phyloP scores from a whole-genome alignment of 2,888 invertebrate genomes.

The Cosmia trapezina region DNA sequence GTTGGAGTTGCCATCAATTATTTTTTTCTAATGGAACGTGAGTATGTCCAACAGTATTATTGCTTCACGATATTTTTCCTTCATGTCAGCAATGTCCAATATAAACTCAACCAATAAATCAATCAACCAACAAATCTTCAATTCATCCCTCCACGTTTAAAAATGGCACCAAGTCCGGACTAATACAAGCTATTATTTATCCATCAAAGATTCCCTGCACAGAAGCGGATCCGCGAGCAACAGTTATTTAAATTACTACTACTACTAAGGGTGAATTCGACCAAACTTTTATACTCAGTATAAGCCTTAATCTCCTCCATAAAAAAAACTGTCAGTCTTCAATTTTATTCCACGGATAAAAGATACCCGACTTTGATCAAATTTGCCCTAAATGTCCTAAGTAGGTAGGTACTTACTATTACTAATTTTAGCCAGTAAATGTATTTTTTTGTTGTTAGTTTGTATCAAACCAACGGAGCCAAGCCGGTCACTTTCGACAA shows the following conservation, averaged over 20 bases:
- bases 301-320: no score
- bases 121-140: neutral
- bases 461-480: fast-evolving
- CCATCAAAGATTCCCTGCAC: neutral
- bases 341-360: no score
- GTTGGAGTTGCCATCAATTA: no score
- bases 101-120: neutral
- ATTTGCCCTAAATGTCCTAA: no score
- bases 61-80: no score
- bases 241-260: neutral
- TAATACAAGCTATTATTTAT: neutral
- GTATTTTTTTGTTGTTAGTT: neutral
- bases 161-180: neutral
- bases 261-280: no score
- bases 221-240: neutral
- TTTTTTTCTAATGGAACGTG: no score
- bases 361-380: no score
- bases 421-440: neutral
- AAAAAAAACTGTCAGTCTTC: no score
- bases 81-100: neutral
- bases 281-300: no score
- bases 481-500: slow-evolving; percentile 27
- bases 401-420: neutral
- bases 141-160: neutral
- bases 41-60: no score